Base-by-base conservation (phyloP, 1,140 invertebrate genomes). In the Globodera rostochiensis region DNA sequence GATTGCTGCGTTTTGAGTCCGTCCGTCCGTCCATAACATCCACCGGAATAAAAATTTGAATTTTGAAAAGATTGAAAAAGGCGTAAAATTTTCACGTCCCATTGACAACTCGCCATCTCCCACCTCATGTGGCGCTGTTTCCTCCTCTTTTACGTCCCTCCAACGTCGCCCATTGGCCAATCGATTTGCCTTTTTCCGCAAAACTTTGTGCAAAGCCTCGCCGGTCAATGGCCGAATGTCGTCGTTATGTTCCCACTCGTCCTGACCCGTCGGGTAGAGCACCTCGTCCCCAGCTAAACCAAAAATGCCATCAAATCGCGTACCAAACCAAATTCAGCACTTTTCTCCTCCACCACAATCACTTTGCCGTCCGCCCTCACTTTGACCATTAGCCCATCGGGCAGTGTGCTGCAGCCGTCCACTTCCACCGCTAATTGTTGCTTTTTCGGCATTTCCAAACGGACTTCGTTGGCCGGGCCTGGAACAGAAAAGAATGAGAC, bases 361-460 rank as follows among this genome's bases (percentile, higher is more conserved):
- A 86, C 78, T 19, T 75, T 47, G 13, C 85, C 86, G 70, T 84
- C 78, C 19, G 80, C 67, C 13, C 60, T 73, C 19, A 87, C 80
- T 69, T 73, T 85, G 11, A 87, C 74, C 64, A 53, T 25, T 25
- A 87, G 70, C 47, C 86, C 86, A 45, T 85, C 86, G 6, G 84
- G 85, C 57, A 86, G 49, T 19, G 85, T 87, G 25, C 69, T 78
- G 67, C 83, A 82, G 19, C 87, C 85, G 66, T 85, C 85, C 21
- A 81, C n/a, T 50, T 76, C 57, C 71, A 81, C 69, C 9, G 64
- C 74, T 45, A 82, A 69, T 47, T 45, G 64, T 3, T 71, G 21
- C 11, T 86, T 84, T 45, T 47, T 69, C 46, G 77, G 66, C 8
- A 60, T 11, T 47, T 77, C 73, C 25, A 83, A 60, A 15, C 79